A percentile compares a stretch with the other conserved stretches of the same genome.
Conservation (phyloP, 2,113 vertebrate genomes). For the Brachirus orientalis region DNA sequence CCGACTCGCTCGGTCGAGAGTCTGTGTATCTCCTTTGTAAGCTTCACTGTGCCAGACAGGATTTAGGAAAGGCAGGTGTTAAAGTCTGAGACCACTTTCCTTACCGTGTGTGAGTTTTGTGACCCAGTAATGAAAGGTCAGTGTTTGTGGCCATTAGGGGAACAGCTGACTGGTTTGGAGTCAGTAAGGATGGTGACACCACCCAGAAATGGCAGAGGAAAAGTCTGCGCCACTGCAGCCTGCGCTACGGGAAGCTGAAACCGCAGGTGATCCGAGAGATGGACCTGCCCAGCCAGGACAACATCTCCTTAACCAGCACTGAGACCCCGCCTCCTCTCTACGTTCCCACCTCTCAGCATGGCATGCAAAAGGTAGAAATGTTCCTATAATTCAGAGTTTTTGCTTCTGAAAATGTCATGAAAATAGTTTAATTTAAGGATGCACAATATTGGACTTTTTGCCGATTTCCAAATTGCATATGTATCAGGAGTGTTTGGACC, state of each 20-base stretch:
- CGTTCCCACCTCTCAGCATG: slow-evolving; percentile 90
- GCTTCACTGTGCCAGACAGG: not conserved
- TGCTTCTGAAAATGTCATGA: no score
- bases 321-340: slow-evolving; percentile 96
- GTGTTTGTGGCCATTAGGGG: slow-evolving; percentile 85
- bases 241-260: slow-evolving; percentile 96
- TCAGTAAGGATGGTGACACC: slow-evolving; percentile 93
- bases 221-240: slow-evolving; percentile 97
- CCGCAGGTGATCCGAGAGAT: slow-evolving; percentile 95
- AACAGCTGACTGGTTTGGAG: slow-evolving; percentile 98
- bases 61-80: not conserved
- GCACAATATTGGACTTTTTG: no score
- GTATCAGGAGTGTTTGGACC: no score
- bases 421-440: no score
- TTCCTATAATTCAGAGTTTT: no score
- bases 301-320: slow-evolving; percentile 94
- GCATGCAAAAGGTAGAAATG: slow-evolving; percentile 92
- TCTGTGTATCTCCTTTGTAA: slow-evolving; percentile 32
- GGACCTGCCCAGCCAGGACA: slow-evolving; percentile 97
- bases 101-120: not conserved
- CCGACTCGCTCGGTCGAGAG: no score
- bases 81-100: not conserved
- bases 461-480: no score
- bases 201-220: slow-evolving; percentile 98
- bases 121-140: slow-evolving; percentile 34